phyloP scores from a whole-genome alignment of 2,888 invertebrate species.

The Chironomus tentans region DNA sequence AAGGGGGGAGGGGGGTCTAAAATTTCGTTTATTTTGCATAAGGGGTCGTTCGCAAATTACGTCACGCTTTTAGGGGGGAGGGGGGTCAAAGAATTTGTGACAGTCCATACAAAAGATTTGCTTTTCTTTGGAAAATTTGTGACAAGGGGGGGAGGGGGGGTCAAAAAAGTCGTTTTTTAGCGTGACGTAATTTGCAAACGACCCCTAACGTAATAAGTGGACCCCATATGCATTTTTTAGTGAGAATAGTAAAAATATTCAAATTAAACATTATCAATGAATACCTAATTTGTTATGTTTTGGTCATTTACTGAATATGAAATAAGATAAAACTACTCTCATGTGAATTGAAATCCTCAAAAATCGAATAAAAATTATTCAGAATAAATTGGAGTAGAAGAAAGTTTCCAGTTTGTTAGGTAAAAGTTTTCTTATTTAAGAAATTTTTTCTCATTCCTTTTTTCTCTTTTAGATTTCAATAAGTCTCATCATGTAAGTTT shows the following conservation, averaged over 20 bases:
- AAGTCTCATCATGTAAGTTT: background rate
- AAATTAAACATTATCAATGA: background rate
- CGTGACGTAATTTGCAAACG: too few species aligned
- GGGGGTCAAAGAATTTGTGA: too few species aligned
- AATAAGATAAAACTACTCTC: background rate
- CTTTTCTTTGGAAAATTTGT: too few species aligned
- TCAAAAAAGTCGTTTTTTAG: too few species aligned
- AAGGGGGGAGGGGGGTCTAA: too few species aligned
- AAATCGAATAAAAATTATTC: background rate
- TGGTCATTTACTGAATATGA: background rate
- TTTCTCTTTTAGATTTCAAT: background rate
- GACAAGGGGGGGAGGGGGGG: too few species aligned
- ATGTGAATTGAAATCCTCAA: background rate
- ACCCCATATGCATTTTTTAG: too few species aligned
- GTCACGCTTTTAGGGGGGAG: too few species aligned
- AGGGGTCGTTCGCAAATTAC: too few species aligned
- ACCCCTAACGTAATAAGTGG: too few species aligned
- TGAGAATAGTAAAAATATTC: background rate
- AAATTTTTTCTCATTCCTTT: background rate
- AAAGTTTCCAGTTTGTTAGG: background rate
- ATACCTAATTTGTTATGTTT: background rate
- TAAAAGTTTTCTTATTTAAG: background rate
- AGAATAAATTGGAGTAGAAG: background rate
- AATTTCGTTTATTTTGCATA: too few species aligned
- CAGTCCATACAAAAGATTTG: too few species aligned